phyloP scores from a whole-genome alignment of 2,888 invertebrate species.

The Xylocampa areola region DNA sequence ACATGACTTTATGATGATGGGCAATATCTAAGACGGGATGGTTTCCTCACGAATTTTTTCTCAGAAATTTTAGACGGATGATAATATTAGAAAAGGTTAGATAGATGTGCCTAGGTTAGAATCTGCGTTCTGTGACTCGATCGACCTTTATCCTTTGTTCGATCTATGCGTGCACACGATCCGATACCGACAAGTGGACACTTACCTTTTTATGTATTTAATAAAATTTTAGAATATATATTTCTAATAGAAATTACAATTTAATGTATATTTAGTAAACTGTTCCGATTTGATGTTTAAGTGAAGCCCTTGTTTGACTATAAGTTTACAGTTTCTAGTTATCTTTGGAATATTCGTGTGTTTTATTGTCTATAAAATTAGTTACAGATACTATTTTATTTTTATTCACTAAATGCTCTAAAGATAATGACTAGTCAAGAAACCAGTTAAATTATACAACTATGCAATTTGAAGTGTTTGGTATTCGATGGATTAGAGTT shows the following conservation, averaged over 20 bases:
- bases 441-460: slow-evolving; percentile 16
- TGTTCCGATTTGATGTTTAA: slow-evolving; percentile 5
- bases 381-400: slow-evolving; percentile 22
- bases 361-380: slow-evolving; percentile 54
- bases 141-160: too few relatives aligned
- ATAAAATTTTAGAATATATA: too few relatives aligned
- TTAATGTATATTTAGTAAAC: background rate
- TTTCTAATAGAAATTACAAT: background rate
- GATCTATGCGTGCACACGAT: too few relatives aligned
- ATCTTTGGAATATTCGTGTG: slow-evolving; percentile 12
- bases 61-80: too few relatives aligned
- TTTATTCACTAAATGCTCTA: slow-evolving; percentile 26
- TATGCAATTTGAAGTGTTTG: slow-evolving; percentile 11
- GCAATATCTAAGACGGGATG: too few relatives aligned
- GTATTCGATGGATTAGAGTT: background rate
- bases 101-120: too few relatives aligned
- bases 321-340: slow-evolving; percentile 8
- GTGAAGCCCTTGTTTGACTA: background rate
- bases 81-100: too few relatives aligned
- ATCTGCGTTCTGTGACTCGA: too few relatives aligned
- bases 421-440: slow-evolving; percentile 63
- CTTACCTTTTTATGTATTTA: too few relatives aligned
- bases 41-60: too few relatives aligned
- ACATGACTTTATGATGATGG: too few relatives aligned
- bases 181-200: too few relatives aligned